A percentile compares a stretch with the other conserved stretches of the same genome.
Conservation (phyloP, 2,888 invertebrate species). For the Pristionchus mayeri region DNA sequence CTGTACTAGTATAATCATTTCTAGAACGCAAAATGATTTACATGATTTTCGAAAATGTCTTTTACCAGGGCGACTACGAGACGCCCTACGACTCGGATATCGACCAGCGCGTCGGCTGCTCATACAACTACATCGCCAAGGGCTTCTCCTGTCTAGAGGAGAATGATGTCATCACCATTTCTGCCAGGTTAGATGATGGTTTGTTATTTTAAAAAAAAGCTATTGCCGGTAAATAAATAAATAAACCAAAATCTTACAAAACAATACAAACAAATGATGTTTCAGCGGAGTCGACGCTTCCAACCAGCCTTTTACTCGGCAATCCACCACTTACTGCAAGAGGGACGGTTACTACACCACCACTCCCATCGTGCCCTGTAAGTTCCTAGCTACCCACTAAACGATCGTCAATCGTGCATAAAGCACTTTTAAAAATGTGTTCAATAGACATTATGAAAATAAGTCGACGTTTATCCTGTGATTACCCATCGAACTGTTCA, state of each 20-base stretch:
- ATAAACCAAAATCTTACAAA: too few species aligned
- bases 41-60: too few species aligned
- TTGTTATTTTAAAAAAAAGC: too few species aligned
- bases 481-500: too few species aligned
- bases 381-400: not conserved
- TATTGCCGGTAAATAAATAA: not conserved
- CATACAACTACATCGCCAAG: constrained; percentile 38
- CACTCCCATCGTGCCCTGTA: not conserved
- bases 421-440: too few species aligned
- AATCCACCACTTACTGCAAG: constrained; percentile 43
- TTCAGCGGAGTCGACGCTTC: constrained; percentile 35
- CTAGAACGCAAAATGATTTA: too few species aligned
- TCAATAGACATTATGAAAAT: too few species aligned
- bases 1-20: too few species aligned
- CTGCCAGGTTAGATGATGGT: constrained; percentile 35
- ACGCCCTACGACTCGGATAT: constrained; percentile 16
- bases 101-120: constrained; percentile 5
- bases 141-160: not conserved
- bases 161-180: constrained; percentile 23
- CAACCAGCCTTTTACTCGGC: constrained; percentile 40
- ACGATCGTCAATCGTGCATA: too few species aligned
- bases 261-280: too few species aligned
- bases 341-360: not conserved
- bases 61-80: not conserved
- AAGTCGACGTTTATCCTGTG: too few species aligned